Percentiles rank a stretch among this genome's conserved stretches.
phyloP scores from a whole-genome alignment of 2,113 vertebrate genomes.

The Lanius ludovicianus region DNA sequence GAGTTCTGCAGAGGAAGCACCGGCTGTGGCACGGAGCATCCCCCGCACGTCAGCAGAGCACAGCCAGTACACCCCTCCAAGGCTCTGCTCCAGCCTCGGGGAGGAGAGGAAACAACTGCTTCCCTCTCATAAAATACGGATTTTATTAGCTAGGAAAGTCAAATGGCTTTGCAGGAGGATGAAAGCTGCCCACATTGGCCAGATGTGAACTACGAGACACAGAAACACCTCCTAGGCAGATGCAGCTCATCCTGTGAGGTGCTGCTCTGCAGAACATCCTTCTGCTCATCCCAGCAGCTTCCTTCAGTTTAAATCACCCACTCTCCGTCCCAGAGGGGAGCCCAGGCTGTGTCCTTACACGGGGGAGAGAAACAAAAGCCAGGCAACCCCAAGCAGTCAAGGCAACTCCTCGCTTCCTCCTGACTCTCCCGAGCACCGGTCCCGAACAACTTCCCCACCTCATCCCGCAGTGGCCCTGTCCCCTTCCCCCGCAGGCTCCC shows the following conservation, averaged over 20 bases:
- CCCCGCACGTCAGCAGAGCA: fast-evolving
- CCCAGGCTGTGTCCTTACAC: not conserved
- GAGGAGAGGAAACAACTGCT: not conserved
- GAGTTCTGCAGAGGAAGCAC: not conserved
- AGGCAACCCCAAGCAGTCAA: not conserved
- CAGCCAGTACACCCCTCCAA: not conserved
- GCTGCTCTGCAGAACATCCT: not conserved
- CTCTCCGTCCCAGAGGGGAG: not conserved
- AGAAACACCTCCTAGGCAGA: not conserved
- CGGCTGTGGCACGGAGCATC: fast-evolving
- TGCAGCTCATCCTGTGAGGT: not conserved
- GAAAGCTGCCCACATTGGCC: not conserved
- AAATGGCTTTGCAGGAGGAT: not conserved
- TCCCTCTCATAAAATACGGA: not conserved
- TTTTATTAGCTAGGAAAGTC: not conserved
- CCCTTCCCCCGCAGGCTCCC: not conserved
- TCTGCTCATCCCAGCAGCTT: not conserved
- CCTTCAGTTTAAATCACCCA: not conserved
- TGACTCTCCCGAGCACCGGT: not conserved
- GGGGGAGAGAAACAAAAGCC: not conserved
- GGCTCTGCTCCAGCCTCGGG: not conserved
- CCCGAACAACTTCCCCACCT: not conserved
- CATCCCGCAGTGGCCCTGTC: not conserved
- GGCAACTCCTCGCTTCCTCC: not conserved
- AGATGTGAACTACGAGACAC: not conserved